Evolutionary conservation across 1,140 invertebrate genomes (phyloP).

Genomic region (Zaprionus taronus): DNA sequence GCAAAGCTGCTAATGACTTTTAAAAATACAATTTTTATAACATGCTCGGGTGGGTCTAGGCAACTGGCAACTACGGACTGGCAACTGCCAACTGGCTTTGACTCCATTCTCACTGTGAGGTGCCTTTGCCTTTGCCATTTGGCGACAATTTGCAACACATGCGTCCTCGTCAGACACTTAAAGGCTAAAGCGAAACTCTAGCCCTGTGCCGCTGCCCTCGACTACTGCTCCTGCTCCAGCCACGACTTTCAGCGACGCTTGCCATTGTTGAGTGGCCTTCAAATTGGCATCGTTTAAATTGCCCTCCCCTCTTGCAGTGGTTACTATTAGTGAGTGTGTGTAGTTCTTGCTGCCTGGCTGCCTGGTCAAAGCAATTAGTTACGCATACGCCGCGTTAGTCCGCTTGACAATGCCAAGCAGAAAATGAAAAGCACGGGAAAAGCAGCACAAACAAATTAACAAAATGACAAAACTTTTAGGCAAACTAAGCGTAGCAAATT

Average conservation of each 20-base stretch:
- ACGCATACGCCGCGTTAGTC: slow-evolving; percentile 51
- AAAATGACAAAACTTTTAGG: slow-evolving; percentile 43
- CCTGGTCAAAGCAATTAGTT: slow-evolving; percentile 63
- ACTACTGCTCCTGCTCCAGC: neutral
- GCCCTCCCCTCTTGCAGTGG: slow-evolving; percentile 12
- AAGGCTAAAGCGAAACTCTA: slow-evolving; percentile 32
- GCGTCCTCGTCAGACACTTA: slow-evolving; percentile 45
- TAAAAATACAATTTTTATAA: slow-evolving; percentile 64
- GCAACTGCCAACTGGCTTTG: slow-evolving; percentile 20
- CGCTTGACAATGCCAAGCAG: slow-evolving; percentile 26
- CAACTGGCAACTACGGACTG: neutral
- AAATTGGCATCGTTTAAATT: slow-evolving; percentile 61
- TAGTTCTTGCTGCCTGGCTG: slow-evolving; percentile 30
- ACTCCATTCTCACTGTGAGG: slow-evolving; percentile 17
- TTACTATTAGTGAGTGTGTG: slow-evolving; percentile 8
- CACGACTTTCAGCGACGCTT: neutral
- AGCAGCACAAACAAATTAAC: slow-evolving; percentile 37
- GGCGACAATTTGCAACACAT: slow-evolving; percentile 61
- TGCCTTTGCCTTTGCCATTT: slow-evolving; percentile 32
- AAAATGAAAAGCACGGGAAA: slow-evolving; percentile 16
- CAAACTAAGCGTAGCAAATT: slow-evolving; percentile 40
- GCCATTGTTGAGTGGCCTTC: slow-evolving; percentile 49
- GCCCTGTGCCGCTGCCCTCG: slow-evolving; percentile 1
- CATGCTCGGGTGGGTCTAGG: slow-evolving; percentile 23
- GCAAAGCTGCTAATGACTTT: slow-evolving; percentile 64